A percentile compares a stretch with the other conserved stretches of the same genome.
phyloP scores from a whole-genome alignment of 1,140 invertebrate species.

The Oscheius sp. region DNA sequence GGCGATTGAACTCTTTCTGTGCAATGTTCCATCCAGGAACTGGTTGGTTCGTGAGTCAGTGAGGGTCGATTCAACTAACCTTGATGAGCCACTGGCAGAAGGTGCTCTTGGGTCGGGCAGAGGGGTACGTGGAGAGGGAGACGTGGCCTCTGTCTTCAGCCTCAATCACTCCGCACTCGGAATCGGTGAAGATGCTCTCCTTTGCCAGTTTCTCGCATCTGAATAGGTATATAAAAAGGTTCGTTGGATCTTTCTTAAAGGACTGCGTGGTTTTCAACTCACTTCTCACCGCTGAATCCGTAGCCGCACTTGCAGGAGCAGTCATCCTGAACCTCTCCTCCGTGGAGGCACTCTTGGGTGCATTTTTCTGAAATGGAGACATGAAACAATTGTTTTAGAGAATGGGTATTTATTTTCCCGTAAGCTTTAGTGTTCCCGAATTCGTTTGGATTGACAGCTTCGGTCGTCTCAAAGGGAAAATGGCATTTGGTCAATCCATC shows the following conservation, averaged over 20 bases:
- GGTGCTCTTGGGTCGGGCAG: neutral
- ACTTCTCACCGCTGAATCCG: conserved; percentile 2
- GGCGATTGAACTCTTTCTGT: too few relatives aligned
- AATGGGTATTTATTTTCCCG: too few relatives aligned
- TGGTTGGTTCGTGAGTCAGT: too few relatives aligned
- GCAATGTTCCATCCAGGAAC: too few relatives aligned
- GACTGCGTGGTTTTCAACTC: neutral
- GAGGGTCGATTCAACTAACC: too few relatives aligned
- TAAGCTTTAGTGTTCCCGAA: too few relatives aligned
- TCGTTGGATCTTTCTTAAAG: neutral
- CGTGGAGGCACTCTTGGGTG: conserved; percentile 1
- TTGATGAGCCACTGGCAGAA: conserved; percentile 15
- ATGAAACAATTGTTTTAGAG: too few relatives aligned
- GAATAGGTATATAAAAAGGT: neutral
- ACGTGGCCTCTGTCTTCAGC: conserved; percentile 6
- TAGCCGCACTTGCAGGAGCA: neutral
- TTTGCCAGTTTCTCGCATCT: conserved; percentile 7
- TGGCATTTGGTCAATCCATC: too few relatives aligned
- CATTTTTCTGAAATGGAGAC: conserved; percentile 11
- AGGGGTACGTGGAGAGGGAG: neutral
- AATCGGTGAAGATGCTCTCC: neutral
- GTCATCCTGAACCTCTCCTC: conserved; percentile 5
- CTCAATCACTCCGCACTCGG: neutral
- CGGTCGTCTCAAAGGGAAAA: neutral
- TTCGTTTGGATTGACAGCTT: neutral